Evolutionary conservation across 2,113 vertebrate genomes (phyloP).

Genomic region (Fukomys damarensis): DNA sequence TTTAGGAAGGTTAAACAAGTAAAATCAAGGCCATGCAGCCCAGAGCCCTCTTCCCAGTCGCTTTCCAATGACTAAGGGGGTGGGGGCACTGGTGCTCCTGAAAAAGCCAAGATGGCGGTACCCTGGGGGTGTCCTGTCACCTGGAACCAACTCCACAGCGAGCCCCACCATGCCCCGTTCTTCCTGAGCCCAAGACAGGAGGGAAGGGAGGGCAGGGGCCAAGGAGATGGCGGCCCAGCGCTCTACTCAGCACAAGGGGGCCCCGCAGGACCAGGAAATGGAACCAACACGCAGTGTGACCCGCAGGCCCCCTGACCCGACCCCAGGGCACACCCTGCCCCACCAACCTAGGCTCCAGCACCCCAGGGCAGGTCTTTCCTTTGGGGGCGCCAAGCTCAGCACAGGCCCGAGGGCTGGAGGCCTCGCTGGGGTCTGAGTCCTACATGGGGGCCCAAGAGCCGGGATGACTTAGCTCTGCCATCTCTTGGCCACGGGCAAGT

Average conservation of each 20-base stretch:
- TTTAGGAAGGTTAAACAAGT: not conserved
- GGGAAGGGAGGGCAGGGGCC: not conserved
- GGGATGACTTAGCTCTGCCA: not conserved
- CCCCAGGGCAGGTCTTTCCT: not conserved
- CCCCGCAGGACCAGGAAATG: not conserved
- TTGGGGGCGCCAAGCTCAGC: not conserved
- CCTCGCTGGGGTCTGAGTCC: not conserved
- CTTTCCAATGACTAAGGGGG: not conserved
- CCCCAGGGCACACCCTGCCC: not conserved
- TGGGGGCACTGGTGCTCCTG: not conserved
- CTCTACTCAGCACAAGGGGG: not conserved
- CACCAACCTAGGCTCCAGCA: not conserved
- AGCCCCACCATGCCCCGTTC: not conserved
- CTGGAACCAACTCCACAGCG: not conserved
- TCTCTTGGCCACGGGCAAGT: accelerated
- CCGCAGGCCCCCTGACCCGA: not conserved
- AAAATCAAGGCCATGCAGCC: not conserved
- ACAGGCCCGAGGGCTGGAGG: not conserved
- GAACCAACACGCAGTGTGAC: not conserved
- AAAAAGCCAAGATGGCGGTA: not conserved
- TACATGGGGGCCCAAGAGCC: too few relatives aligned
- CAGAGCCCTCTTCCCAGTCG: not conserved
- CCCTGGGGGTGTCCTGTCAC: not conserved
- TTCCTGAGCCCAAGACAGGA: not conserved
- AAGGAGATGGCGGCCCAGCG: not conserved